Base-by-base conservation (phyloP, 2,797 vertebrate genomes). In the Spinibarbus caldwelli region DNA sequence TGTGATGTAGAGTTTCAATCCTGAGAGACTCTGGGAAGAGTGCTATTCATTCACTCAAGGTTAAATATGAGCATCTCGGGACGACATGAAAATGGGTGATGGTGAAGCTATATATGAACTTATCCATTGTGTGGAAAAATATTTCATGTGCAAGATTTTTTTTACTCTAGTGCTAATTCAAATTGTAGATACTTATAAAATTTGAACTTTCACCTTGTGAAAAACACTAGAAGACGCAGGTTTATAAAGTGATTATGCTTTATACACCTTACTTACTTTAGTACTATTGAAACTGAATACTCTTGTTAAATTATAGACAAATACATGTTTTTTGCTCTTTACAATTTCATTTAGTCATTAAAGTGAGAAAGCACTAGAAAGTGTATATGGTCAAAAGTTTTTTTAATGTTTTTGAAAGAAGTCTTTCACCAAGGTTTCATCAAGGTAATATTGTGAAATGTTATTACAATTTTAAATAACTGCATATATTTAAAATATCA, bases 1-100 rank as follows among this genome's bases (percentile, higher is more conserved):
- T 78, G 21, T 85, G 86, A 80, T 83, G 82, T 11, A 59, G 73
- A 45, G 38, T 78, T 86, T 70, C 62, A 31, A 9, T 77, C 64
- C 54, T 38, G 45, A 21, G 45, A 76, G 36, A 62, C 23, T 5
- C 34, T 31, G 47, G 29, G 73, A 62, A n/a, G 62, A 47, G 47
- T 73, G 57, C 45, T 41, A 29, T 86, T 83, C 31, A 78, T 78
- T 72, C 70, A 52, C 43, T 70, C 70, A 82, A 83, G 85, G 66
- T 85, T 59, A 80, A 49, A 85, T 49, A 41, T 12, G 78, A 82
- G 68, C 3, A 14, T 82, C 67, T 57, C 14, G 7, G 54, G 12
- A 54, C 4, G 38, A 15, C 26, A 31, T 45, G 41, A 47, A n/a
- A 64, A 64, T 64, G 21, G 21, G 9, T 64, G 54, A 75, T 45